Percentiles rank a stretch among this genome's conserved stretches.
These are phyloP conservation scores for Numenius phaeopus DNA, from an alignment of 2,797 vertebrate genomes.

Conservation along the genomic window DNA sequence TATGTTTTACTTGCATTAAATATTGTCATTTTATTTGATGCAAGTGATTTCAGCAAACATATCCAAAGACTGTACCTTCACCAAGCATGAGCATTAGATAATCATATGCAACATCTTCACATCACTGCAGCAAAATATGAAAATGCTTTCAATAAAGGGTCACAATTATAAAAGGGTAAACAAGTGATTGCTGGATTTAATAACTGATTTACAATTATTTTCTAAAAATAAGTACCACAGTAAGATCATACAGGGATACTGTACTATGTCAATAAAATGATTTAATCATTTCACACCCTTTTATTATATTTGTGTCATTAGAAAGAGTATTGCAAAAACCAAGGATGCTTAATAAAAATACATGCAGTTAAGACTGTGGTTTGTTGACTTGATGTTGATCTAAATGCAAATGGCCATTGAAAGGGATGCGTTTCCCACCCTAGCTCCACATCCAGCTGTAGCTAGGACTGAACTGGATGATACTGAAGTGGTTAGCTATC, in stretches of 20 bases:
- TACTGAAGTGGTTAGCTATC: neutral
- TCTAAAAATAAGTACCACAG: neutral
- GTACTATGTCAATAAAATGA: neutral
- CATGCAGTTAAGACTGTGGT: neutral
- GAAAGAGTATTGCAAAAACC: neutral
- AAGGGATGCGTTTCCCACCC: neutral
- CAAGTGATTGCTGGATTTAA: neutral
- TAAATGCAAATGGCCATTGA: neutral
- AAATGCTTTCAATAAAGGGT: neutral
- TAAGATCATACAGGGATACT: neutral
- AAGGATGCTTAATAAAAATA: neutral
- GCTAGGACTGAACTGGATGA: neutral
- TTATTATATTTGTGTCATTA: neutral
- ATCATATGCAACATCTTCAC: constrained; percentile 17
- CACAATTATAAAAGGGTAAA: neutral
- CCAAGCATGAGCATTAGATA: constrained; percentile 42
- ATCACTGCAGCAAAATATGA: neutral
- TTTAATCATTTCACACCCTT: neutral
- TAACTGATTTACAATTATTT: neutral
- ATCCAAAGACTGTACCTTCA: constrained; percentile 49
- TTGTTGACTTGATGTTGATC: neutral
- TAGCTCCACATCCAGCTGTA: neutral
- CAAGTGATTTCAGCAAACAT: constrained; percentile 63
- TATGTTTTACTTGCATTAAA: constrained; percentile 74
- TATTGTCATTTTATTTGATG: constrained; percentile 65